Conservation (phyloP, 1,140 invertebrate genomes). For the Teleopsis dalmanni region DNA sequence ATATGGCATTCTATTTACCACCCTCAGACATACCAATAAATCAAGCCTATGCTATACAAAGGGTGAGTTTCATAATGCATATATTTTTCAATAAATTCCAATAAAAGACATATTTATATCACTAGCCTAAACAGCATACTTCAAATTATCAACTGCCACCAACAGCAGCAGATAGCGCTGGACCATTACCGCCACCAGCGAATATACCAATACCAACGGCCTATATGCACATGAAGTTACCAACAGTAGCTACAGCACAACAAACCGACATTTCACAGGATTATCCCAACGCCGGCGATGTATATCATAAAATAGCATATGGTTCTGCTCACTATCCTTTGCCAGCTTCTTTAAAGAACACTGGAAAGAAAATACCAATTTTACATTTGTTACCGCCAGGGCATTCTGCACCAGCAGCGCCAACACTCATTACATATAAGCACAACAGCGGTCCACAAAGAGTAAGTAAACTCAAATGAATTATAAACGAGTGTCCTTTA, state of each 20-base stretch:
- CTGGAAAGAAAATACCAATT: neutral
- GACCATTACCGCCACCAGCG: conserved; percentile 13
- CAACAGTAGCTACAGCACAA: conserved; percentile 16
- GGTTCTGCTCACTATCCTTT: neutral
- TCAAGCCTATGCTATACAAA: conserved; percentile 38
- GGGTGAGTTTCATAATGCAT: conserved; percentile 6
- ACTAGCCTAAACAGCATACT: neutral
- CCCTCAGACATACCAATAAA: conserved; percentile 48
- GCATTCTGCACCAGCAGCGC: conserved; percentile 4
- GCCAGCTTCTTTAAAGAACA: conserved; percentile 4
- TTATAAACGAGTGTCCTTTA: neutral
- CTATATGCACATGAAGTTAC: conserved; percentile 28
- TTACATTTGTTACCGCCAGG: conserved; percentile 9
- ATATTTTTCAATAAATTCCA: conserved; percentile 8
- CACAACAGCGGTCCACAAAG: conserved; percentile 3
- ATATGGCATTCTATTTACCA: conserved; percentile 70
- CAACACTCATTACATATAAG: neutral
- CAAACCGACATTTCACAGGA: conserved; percentile 17
- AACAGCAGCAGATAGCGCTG: conserved; percentile 15
- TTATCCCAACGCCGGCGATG: conserved; percentile 30
- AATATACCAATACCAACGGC: conserved; percentile 31
- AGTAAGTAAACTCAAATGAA: neutral
- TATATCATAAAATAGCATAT: conserved; percentile 26
- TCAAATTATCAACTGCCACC: neutral
- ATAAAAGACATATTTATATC: neutral